These are phyloP conservation scores for Lordiphosa fenestrarum DNA, from an alignment of 2,888 invertebrate species.

Conservation along the genomic window DNA sequence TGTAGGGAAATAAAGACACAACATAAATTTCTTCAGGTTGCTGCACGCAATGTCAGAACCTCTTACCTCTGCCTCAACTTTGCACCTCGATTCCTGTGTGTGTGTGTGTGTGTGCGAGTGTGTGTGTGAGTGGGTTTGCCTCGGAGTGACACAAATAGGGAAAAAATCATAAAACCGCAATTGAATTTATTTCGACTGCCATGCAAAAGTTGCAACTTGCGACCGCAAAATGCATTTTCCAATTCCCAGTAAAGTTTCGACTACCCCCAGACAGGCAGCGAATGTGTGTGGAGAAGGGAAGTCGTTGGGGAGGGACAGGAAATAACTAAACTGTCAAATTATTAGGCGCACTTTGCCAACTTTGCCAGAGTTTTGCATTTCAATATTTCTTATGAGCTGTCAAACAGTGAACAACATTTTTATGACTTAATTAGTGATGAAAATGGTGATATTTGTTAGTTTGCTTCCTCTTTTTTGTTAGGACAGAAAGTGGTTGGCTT, in stretches of 20 bases:
- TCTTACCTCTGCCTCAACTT: slow-evolving; percentile 9
- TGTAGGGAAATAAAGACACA: slow-evolving; percentile 62
- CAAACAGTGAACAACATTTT: slow-evolving; percentile 53
- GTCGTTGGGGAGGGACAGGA: slow-evolving; percentile 19
- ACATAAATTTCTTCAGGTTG: slow-evolving; percentile 63
- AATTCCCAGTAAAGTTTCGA: slow-evolving; percentile 1
- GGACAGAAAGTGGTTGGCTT: no score
- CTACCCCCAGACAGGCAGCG: neutral
- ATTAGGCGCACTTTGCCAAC: slow-evolving; percentile 52
- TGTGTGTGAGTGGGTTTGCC: slow-evolving; percentile 24
- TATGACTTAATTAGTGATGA: slow-evolving; percentile 63
- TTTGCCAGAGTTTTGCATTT: slow-evolving; percentile 44
- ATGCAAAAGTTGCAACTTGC: slow-evolving; percentile 36
- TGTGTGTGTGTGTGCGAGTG: slow-evolving; percentile 10
- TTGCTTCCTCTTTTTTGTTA: no score
- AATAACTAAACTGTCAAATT: slow-evolving; percentile 70
- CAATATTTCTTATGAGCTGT: slow-evolving; percentile 62
- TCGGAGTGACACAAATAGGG: slow-evolving; percentile 63
- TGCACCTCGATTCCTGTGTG: slow-evolving; percentile 28
- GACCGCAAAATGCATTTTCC: slow-evolving; percentile 49
- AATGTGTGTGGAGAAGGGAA: neutral
- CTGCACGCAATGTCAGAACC: slow-evolving; percentile 52
- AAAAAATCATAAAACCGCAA: slow-evolving; percentile 73
- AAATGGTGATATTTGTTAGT: slow-evolving; percentile 9
- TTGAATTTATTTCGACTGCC: slow-evolving; percentile 74